phyloP scores from a whole-genome alignment of 2,888 invertebrate species.

The Neoaliturus tenellus region DNA sequence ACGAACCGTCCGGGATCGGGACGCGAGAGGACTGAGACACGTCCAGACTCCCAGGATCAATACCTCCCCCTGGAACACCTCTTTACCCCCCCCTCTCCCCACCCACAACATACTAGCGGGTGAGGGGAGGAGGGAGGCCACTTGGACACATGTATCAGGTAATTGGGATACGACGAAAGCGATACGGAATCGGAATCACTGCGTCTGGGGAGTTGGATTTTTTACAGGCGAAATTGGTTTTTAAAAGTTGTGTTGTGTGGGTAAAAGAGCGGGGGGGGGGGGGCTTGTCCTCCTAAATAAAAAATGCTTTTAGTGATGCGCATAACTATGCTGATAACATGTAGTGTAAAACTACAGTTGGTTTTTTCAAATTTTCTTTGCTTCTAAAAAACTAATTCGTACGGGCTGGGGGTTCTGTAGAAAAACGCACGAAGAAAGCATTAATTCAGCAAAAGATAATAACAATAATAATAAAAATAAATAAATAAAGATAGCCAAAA shows the following conservation, averaged over 20 bases:
- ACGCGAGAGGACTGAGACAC: constrained; percentile 6
- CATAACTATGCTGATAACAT: too few species aligned
- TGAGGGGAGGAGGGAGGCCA: not conserved
- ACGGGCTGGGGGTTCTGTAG: too few species aligned
- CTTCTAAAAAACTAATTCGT: too few species aligned
- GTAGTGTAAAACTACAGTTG: too few species aligned
- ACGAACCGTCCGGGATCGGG: not conserved
- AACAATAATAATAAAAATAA: too few species aligned
- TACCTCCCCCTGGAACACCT: constrained; percentile 31
- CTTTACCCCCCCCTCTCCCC: not conserved
- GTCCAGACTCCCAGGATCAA: not conserved
- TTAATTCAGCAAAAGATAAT: too few species aligned
- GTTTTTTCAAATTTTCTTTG: too few species aligned
- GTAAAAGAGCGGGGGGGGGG: too few species aligned
- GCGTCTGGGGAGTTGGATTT: not conserved
- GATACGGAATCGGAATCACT: not conserved
- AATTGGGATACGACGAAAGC: constrained; percentile 3
- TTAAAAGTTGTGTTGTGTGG: not conserved
- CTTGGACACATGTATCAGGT: constrained; percentile 10
- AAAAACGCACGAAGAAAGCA: too few species aligned
- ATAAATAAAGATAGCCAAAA: too few species aligned
- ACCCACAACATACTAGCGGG: not conserved
- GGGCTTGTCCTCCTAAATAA: too few species aligned
- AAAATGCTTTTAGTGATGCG: too few species aligned
- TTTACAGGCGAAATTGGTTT: not conserved